Evolutionary conservation across 2,888 invertebrate genomes (phyloP), one percentile per base, ranked within the genome.

Genomic region (Timema cristinae): DNA sequence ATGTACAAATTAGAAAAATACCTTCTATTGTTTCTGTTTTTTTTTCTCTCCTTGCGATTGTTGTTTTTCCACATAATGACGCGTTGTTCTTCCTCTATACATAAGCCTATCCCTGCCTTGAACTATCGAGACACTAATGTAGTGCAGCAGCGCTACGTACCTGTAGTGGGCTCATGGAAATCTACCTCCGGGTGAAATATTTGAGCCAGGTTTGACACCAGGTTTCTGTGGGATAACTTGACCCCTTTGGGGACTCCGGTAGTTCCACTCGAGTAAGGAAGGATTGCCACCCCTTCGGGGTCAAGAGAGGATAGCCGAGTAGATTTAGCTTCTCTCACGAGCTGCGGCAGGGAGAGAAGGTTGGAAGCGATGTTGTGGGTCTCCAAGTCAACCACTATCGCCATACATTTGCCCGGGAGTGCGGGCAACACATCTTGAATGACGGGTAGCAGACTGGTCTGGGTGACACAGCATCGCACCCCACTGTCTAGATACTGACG

Each of bases 221-320:
- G 83, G 79, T 91, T 92, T 76, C 84, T 84, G 78, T 92, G 91
- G 0, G 90, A 88, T 66, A 93, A 81, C 87, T 89, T 88, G 0
- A 93, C 93, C 4, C 92, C 92, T 82, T 93, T 93, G 0, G 93
- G 92, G 78, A 91, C 84, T 0, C 94, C 94, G 0, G 93, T 94
- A 0, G 94, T 94, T 0, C 94, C 94, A 71, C 87, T 87, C 15
- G 87, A 88, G 78, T 85, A 88, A 0, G 88, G 88, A 50, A 89
- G 77, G 1, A 84, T 76, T 0, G 83, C 84, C 72, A 75, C 32
- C 5, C 67, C 70, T 13, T 13, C 50, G 8, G 73, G 59, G 5
- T 10, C 7, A 6, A 54, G n/a, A 47, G 16, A 59, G 5, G 79
- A 78, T 8, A 79, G 49, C 59, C 77, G 77, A 0, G 71, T 69